These are phyloP conservation scores for Tympanoctomys barrerae DNA, from an alignment of 2,797 vertebrate genomes.

Conservation along the genomic window DNA sequence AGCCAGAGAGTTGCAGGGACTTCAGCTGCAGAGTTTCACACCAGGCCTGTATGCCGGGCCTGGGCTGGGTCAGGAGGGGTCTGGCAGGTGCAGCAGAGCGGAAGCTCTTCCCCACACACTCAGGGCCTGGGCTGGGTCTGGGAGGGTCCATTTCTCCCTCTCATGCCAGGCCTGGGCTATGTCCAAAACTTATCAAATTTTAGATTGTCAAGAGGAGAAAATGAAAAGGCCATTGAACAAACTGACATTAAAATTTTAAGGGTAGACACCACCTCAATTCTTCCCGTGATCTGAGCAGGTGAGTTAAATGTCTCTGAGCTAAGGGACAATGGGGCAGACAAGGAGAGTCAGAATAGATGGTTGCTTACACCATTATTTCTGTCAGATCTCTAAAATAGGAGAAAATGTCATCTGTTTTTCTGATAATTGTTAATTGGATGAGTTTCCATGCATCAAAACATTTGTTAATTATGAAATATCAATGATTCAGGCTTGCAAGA, in stretches of 20 bases:
- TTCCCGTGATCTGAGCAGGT: neutral
- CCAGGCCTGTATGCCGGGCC: too few species aligned
- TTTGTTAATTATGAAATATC: neutral
- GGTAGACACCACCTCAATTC: neutral
- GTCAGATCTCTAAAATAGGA: neutral
- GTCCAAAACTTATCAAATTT: neutral
- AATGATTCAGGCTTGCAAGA: neutral
- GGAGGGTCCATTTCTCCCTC: too few species aligned
- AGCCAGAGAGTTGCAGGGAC: too few species aligned
- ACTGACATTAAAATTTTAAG: neutral
- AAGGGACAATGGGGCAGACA: neutral
- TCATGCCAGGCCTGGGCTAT: too few species aligned
- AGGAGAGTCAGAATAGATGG: neutral
- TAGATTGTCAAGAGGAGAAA: neutral
- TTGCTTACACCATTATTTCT: slow-evolving; percentile 12
- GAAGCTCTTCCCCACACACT: too few species aligned
- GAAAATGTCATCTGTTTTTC: neutral
- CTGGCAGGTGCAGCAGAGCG: too few species aligned
- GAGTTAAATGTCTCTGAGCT: slow-evolving; percentile 8
- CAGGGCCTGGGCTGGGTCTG: too few species aligned
- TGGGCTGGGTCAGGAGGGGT: too few species aligned
- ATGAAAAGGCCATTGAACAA: neutral
- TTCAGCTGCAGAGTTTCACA: too few species aligned
- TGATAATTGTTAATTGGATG: neutral
- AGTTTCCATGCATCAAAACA: neutral